Base-by-base conservation (phyloP, 2,888 invertebrate species). In the Drosophila ochracea region DNA sequence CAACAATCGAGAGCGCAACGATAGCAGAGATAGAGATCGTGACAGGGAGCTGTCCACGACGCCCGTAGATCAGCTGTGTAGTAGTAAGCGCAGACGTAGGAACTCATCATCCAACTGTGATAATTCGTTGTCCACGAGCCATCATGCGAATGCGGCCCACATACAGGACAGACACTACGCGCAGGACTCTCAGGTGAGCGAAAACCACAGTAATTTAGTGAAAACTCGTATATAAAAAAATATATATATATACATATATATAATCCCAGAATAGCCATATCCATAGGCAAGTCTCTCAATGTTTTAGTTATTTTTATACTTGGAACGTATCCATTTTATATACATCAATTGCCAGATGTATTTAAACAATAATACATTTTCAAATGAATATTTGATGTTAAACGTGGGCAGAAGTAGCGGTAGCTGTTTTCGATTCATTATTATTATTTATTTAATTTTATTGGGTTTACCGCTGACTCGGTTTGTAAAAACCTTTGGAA, bases 81-180 rank as follows among this genome's bases (percentile, higher is more conserved):
- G 92, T 91, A 95, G 94, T 94, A 95, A 91, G 92, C 92, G 93
- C 92, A 93, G 93, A 93, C 93, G 93, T 92, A 93, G 93, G 95
- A 95, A 93, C 93, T 93, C 93, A 93, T 93, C 93, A 93, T 93
- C 93, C 92, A 95, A 95, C 94, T 95, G 95, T 94, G 95, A 96
- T 94, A 95, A 94, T 93, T 94, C 94, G 92, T 93, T 94, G 92
- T 94, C 94, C 91, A 94, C 95, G 91, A 95, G 95, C 92, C 94
- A 94, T 91, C 94, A 94, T 92, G 76, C 73, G 74, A 94, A 92
- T 91, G 91, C 92, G 89, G 76, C 82, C 82, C 93, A 92, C 92
- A 92, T 93, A 92, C 93, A 94, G 93, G 95, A 95, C 93, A 94
- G 95, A 93, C 95, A 95, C 94, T 94, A 95, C 93, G 94, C 94